Evolutionary conservation across 1,140 invertebrate species (phyloP).

Genomic region (Eumaeus atala): DNA sequence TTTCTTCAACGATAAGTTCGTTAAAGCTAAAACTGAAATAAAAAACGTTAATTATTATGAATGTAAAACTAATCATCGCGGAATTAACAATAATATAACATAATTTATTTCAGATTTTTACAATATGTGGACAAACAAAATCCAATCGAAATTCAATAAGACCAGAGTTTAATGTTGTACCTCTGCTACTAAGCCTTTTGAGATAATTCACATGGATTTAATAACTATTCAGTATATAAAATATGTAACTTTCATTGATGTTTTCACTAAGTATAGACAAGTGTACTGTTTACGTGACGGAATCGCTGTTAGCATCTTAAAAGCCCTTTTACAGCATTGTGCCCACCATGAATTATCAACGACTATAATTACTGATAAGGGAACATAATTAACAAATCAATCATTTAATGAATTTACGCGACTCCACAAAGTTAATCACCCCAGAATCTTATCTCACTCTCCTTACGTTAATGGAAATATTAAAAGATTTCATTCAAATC

Average conservation of each 20-base stretch:
- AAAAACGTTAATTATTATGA: conserved; percentile 18
- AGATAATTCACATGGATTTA: neutral
- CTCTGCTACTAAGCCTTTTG: conserved; percentile 4
- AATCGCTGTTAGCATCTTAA: conserved; percentile 18
- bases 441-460: conserved; percentile 20
- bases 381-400: conserved; percentile 25
- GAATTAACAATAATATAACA: too few species aligned
- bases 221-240: neutral
- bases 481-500: conserved; percentile 27
- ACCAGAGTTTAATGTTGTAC: too few species aligned
- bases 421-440: conserved; percentile 24
- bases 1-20: conserved; percentile 17
- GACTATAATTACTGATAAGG: conserved; percentile 20
- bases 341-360: conserved; percentile 17
- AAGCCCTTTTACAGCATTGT: conserved; percentile 17
- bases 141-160: too few species aligned
- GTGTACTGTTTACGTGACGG: conserved; percentile 21
- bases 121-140: too few species aligned
- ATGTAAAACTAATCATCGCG: too few species aligned
- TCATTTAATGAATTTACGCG: conserved; percentile 16
- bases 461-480: conserved; percentile 28
- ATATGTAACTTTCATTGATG: neutral
- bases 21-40: conserved; percentile 16
- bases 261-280: conserved; percentile 23
- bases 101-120: too few species aligned